Conservation (phyloP, 2,113 vertebrate genomes). For the Bettongia penicillata region DNA sequence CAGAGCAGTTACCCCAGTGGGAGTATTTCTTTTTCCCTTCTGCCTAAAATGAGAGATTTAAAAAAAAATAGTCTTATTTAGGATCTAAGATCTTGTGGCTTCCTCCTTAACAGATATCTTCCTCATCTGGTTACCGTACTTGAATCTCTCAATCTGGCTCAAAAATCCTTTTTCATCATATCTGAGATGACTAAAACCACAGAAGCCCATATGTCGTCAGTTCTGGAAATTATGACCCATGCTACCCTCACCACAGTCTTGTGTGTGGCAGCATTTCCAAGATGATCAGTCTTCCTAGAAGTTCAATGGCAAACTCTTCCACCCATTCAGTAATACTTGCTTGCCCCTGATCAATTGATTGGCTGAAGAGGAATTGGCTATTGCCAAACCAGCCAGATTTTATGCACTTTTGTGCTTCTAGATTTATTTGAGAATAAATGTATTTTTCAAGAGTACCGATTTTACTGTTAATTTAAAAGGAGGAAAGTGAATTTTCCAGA, state of each 20-base stretch:
- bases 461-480: conserved; percentile 29
- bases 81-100: background rate
- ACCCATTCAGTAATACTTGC: background rate
- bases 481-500: background rate
- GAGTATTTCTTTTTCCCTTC: background rate
- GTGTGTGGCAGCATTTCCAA: background rate
- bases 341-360: background rate
- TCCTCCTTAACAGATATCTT: background rate
- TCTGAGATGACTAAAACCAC: conserved; percentile 24
- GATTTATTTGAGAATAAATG: conserved; percentile 14
- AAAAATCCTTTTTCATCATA: background rate
- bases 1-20: background rate
- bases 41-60: background rate
- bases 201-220: conserved; percentile 4
- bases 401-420: background rate
- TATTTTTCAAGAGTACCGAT: background rate
- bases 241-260: background rate
- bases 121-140: background rate
- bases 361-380: background rate
- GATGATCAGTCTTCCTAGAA: conserved; percentile 27
- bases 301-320: background rate
- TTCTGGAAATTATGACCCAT: background rate
- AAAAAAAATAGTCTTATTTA: background rate
- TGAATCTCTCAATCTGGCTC: background rate
- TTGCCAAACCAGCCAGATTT: background rate